Percentiles rank a stretch among this genome's conserved stretches.
Evolutionary conservation across 2,888 invertebrate species (phyloP).

Genomic region (Spisula solida): DNA sequence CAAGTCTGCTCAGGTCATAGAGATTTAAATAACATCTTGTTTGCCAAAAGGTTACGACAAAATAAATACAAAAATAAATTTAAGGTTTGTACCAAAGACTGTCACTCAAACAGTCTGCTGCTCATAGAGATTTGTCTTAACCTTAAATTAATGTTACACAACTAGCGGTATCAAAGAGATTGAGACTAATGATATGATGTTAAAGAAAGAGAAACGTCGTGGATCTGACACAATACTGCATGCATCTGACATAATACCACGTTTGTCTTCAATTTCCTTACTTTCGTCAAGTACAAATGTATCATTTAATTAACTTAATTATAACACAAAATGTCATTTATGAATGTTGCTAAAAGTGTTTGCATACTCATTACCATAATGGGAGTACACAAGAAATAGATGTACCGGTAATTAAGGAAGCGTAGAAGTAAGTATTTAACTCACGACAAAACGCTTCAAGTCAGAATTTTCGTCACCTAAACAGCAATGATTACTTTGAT

Average conservation of each 20-base stretch:
- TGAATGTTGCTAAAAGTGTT: not conserved
- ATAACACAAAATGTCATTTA: not conserved
- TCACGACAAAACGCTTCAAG: not conserved
- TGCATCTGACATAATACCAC: not conserved
- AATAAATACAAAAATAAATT: too few species aligned
- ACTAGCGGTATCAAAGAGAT: too few species aligned
- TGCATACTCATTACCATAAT: not conserved
- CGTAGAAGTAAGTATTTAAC: not conserved
- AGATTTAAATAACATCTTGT: too few species aligned
- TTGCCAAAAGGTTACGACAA: not conserved
- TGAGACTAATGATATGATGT: too few species aligned
- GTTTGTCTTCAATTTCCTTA: not conserved
- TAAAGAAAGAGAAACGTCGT: too few species aligned
- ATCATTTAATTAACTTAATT: not conserved
- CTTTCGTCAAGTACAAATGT: not conserved
- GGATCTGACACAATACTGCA: too few species aligned
- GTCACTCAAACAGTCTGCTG: too few species aligned
- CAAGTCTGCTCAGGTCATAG: too few species aligned
- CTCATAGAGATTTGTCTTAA: too few species aligned
- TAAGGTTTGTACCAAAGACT: too few species aligned
- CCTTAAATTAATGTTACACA: too few species aligned
- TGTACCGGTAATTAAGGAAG: not conserved
- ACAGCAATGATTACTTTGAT: not conserved
- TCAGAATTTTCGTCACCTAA: not conserved
- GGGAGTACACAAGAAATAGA: not conserved